These are phyloP conservation scores for Helleia helle DNA, from an alignment of 2,888 invertebrate genomes.

Conservation along the genomic window DNA sequence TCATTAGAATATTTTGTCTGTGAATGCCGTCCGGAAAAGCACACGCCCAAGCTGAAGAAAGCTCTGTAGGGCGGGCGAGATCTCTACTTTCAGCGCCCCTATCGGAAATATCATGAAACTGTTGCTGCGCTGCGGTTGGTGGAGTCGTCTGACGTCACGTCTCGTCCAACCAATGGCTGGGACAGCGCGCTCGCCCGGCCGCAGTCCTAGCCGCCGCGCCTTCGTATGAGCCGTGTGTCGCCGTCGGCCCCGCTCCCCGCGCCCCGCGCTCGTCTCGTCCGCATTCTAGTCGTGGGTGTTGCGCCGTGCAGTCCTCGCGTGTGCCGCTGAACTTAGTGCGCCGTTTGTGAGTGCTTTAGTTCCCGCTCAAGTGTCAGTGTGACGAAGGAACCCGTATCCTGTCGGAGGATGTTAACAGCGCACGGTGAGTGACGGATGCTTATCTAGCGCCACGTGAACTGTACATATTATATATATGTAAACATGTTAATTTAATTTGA, in stretches of 20 bases:
- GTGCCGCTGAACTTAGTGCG: slow-evolving; percentile 68
- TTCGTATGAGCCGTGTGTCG: slow-evolving; percentile 65
- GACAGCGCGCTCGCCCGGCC: slow-evolving; percentile 54
- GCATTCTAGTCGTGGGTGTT: slow-evolving; percentile 73
- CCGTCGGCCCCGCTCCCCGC: slow-evolving; percentile 46
- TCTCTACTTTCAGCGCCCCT: slow-evolving; percentile 51
- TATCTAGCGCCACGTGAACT: slow-evolving; percentile 68
- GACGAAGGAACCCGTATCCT: slow-evolving; percentile 55
- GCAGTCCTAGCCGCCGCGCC: slow-evolving; percentile 69
- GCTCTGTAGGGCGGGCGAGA: slow-evolving; percentile 68
- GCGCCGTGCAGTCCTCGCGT: slow-evolving; percentile 71
- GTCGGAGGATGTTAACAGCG: slow-evolving; percentile 72
- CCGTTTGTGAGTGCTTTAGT: slow-evolving; percentile 69
- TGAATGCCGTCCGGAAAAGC: slow-evolving; percentile 55
- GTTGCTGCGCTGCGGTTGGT: slow-evolving; percentile 42
- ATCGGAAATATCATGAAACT: slow-evolving; percentile 38
- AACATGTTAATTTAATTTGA: slow-evolving; percentile 67
- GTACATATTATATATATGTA: slow-evolving; percentile 71
- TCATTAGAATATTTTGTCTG: slow-evolving; percentile 19
- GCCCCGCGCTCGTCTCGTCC: slow-evolving; percentile 61
- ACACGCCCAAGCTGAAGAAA: slow-evolving; percentile 67
- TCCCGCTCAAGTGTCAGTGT: slow-evolving; percentile 70
- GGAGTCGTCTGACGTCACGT: slow-evolving; percentile 53
- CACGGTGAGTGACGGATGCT: slow-evolving; percentile 65
- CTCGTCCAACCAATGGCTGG: slow-evolving; percentile 54